Conservation (phyloP, 2,113 vertebrate genomes). For the Lepus europaeus region DNA sequence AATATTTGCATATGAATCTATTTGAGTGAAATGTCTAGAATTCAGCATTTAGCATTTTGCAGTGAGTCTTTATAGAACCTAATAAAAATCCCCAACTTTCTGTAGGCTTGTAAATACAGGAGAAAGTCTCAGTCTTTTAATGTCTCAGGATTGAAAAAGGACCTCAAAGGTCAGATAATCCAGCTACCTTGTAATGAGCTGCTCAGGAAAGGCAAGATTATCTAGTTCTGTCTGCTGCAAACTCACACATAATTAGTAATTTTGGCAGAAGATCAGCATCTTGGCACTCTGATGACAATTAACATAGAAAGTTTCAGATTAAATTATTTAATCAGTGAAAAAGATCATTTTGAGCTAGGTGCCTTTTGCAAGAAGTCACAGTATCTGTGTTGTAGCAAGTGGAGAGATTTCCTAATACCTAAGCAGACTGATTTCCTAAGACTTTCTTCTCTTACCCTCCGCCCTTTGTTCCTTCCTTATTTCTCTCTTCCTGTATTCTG, state of each 20-base stretch:
- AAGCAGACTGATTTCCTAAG: neutral
- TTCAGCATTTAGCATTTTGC: neutral
- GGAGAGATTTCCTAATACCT: neutral
- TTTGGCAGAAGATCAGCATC: neutral
- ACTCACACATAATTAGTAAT: neutral
- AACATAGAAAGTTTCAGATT: neutral
- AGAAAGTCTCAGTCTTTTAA: constrained; percentile 18
- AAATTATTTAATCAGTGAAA: constrained; percentile 21
- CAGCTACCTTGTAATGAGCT: neutral
- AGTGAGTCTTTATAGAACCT: constrained; percentile 3
- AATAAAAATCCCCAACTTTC: constrained; percentile 38
- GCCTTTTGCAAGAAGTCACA: neutral
- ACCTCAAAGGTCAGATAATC: neutral
- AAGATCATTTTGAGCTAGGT: neutral
- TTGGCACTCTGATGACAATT: neutral
- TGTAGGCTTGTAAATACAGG: neutral
- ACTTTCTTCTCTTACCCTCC: neutral
- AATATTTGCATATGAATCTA: constrained; percentile 61
- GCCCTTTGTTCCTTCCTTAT: accelerated
- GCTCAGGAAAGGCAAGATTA: neutral
- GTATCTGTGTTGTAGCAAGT: neutral
- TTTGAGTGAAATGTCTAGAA: constrained; percentile 30
- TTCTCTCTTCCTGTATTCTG: accelerated
- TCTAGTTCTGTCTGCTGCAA: neutral
- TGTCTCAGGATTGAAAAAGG: constrained; percentile 2